phyloP scores from a whole-genome alignment of 2,797 vertebrate species.

The Dryobates pubescens region DNA sequence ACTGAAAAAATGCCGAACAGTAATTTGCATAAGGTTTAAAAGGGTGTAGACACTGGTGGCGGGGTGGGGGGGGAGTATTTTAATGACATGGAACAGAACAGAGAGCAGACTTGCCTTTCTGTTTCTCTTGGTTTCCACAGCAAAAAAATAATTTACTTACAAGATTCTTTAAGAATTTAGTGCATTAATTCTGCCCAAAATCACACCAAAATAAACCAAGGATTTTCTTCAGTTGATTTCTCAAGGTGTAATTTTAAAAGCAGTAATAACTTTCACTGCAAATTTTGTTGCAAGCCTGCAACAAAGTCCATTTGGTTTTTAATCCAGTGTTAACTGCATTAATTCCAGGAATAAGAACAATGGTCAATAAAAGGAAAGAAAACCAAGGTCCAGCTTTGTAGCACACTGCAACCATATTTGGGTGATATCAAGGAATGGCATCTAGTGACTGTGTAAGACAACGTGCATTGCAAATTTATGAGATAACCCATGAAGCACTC shows the following conservation, averaged over 20 bases:
- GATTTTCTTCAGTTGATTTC: background rate
- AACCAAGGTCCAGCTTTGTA: background rate
- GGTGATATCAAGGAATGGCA: background rate
- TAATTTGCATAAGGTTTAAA: background rate
- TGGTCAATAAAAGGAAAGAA: background rate
- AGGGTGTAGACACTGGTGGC: background rate
- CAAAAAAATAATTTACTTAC: background rate
- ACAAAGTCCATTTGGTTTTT: background rate
- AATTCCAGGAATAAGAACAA: background rate
- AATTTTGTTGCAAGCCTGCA: background rate
- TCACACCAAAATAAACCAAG: accelerated
- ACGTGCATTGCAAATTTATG: accelerated
- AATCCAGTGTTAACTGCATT: background rate
- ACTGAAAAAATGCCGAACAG: background rate
- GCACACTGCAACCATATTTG: background rate
- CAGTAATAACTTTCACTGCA: background rate
- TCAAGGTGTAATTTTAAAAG: background rate
- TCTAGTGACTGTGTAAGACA: background rate
- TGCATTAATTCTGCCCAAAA: background rate
- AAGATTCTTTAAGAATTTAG: background rate
- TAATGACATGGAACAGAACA: background rate
- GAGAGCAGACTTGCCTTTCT: background rate
- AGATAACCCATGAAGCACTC: background rate
- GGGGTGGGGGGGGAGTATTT: background rate
- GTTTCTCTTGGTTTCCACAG: background rate